Evolutionary conservation across 2,888 invertebrate genomes (phyloP).

Genomic region (Allolobophora icterica): DNA sequence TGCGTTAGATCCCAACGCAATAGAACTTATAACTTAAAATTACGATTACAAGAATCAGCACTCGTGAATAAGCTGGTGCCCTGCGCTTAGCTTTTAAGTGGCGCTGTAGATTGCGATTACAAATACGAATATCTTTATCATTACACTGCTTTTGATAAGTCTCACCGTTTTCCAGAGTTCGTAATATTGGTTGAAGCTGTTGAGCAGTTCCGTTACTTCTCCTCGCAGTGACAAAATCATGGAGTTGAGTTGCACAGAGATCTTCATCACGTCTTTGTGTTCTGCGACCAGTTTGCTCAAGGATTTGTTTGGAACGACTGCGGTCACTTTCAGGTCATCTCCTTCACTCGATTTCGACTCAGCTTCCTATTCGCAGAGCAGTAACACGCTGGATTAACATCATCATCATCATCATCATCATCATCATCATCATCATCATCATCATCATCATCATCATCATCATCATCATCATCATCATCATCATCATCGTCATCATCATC

Average conservation of each 20-base stretch:
- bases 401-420: neutral
- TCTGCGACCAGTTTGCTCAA: constrained; percentile 68
- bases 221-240: constrained; percentile 66
- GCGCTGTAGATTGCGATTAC: no score
- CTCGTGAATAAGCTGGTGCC: no score
- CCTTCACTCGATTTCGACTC: constrained; percentile 42
- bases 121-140: no score
- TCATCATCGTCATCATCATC: no score
- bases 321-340: constrained; percentile 49
- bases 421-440: neutral
- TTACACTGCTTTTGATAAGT: neutral
- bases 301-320: constrained; percentile 59
- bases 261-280: constrained; percentile 89
- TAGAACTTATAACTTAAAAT: no score
- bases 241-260: constrained; percentile 63
- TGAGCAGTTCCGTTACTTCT: constrained; percentile 80
- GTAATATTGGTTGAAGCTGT: constrained; percentile 85
- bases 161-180: constrained; percentile 64
- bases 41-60: no score
- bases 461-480: no score
- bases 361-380: neutral
- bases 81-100: no score
- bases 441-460: neutral
- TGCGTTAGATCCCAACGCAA: no score
- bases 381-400: neutral